A percentile compares a stretch with the other conserved stretches of the same genome.
Conservation (phyloP, 2,888 invertebrate species). For the Acleris sparsana region DNA sequence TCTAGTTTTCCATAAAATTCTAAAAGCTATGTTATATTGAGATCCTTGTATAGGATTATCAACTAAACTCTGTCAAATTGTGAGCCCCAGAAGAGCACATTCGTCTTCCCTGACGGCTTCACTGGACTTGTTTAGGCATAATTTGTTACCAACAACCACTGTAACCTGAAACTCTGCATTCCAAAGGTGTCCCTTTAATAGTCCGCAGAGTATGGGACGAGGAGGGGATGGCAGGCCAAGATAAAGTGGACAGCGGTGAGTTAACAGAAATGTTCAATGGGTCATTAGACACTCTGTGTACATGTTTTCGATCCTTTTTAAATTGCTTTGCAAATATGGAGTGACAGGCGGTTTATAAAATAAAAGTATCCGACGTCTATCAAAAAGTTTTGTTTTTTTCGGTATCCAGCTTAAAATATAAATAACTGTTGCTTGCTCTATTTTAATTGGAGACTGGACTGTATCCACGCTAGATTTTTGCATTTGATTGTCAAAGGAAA, state of each 20-base stretch:
- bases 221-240: constrained; percentile 41
- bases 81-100: constrained; percentile 48
- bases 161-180: constrained; percentile 38
- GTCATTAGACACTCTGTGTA: constrained; percentile 60
- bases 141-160: constrained; percentile 53
- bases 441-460: too few species aligned
- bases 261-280: constrained; percentile 65
- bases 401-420: too few species aligned
- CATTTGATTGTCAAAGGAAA: too few species aligned
- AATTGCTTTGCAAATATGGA: constrained; percentile 55
- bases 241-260: constrained; percentile 51
- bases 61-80: constrained; percentile 35
- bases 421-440: too few species aligned
- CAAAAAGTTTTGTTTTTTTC: too few species aligned
- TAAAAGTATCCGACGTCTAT: neutral
- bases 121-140: constrained; percentile 62
- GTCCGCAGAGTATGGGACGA: constrained; percentile 2
- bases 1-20: neutral
- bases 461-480: too few species aligned
- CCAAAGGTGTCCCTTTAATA: constrained; percentile 12
- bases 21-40: neutral
- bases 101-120: constrained; percentile 60
- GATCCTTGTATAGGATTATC: constrained; percentile 10
- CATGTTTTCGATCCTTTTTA: constrained; percentile 54
- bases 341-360: constrained; percentile 43